phyloP scores from a whole-genome alignment of 2,113 vertebrate genomes.

The Ursus arctos region DNA sequence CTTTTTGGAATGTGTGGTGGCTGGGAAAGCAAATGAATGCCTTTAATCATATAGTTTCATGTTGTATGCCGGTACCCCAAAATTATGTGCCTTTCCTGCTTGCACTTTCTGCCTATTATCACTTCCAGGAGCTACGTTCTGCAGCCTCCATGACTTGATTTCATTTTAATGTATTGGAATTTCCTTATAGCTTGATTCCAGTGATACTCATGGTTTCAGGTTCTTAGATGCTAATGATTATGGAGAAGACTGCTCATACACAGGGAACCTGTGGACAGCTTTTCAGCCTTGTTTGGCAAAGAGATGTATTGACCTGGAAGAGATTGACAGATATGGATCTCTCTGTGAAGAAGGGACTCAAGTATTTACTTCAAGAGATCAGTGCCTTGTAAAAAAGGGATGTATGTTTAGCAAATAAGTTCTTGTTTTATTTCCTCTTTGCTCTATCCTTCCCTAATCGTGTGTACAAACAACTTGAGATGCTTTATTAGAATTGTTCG shows the following conservation, averaged over 20 bases:
- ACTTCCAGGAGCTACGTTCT: background rate
- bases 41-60: background rate
- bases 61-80: background rate
- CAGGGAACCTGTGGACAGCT: background rate
- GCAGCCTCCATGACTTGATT: background rate
- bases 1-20: background rate
- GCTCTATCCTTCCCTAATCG: background rate
- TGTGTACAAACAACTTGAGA: background rate
- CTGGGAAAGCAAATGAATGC: conserved; percentile 12
- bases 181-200: conserved; percentile 5
- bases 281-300: background rate
- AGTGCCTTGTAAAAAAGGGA: background rate
- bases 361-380: background rate
- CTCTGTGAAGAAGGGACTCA: background rate
- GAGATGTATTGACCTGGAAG: background rate
- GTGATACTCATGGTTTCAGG: background rate
- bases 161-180: conserved; percentile 49
- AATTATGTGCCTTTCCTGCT: conserved; percentile 14
- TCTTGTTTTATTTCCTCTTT: conserved; percentile 24
- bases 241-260: background rate
- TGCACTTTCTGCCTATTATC: conserved; percentile 8
- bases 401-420: background rate
- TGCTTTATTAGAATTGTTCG: conserved; percentile 44
- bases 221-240: conserved; percentile 30
- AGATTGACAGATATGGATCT: background rate